Base-by-base conservation (phyloP, 30 jellyfish, hydroid and myxozoan genomes). In the Chrysaora quinquecirrha region DNA sequence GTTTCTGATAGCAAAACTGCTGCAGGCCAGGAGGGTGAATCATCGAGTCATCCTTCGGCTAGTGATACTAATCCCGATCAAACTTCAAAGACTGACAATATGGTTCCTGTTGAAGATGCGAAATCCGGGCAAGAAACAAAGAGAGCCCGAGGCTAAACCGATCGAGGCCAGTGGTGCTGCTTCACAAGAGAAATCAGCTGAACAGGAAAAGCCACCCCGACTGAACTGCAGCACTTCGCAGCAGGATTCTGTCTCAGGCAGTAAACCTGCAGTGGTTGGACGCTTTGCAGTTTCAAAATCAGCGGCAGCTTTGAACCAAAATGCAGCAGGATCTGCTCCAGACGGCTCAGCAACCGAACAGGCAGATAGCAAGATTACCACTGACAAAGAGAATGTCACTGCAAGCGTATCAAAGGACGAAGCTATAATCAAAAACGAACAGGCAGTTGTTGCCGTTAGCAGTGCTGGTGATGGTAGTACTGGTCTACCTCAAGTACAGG, bases 221-320 rank as follows among this genome's bases (percentile, higher is more conserved):
- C 14, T 38, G 14, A 38, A 38, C 11, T 14, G 54, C 54, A 38
- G 54, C 14, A 38, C 14, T 38, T 38, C 54, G 11, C 54, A 38
- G 54, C 54, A 38, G 14, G 54, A 38, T 14, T 6, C 54, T 6
- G 11, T 14, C 11, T 14, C 54, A 38, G 14, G 54, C 54, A 14
- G 54, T 38, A 38, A n/a, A n/a, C n/a, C n/a, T n/a, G n/a, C 54
- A 38, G 54, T 38, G 19, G 68, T 52, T 12, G 68, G 68, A 25
- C 68, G 68, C 3, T 52, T 52, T 52, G 68, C 68, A 2, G 68
- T 52, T 16, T 52, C 68, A 16, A 52, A 19, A 20, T 52, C 68
- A 2, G 68, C 68, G 6, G 25, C 12, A 2, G 25, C 68, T 52
- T 19, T 52, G 19, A 4, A 19, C 25, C 9, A 19, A 4, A 52